Conservation (phyloP, 2,113 vertebrate species). For the Noturus placidus region DNA sequence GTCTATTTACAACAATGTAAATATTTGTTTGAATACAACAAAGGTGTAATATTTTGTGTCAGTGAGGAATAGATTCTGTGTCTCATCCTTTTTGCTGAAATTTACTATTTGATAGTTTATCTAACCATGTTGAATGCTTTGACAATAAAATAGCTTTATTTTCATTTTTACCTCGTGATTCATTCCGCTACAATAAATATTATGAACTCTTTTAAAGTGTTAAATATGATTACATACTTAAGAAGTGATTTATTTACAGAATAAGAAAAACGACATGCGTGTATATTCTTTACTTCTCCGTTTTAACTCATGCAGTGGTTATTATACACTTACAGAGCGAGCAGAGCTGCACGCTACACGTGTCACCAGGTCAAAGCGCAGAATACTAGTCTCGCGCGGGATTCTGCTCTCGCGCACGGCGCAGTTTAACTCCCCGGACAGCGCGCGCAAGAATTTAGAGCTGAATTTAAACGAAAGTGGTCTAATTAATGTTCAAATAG, state of each 20-base stretch:
- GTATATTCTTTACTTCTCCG: background rate
- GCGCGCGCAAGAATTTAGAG: background rate
- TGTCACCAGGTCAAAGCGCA: background rate
- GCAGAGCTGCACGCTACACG: background rate
- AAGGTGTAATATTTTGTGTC: conserved; percentile 95
- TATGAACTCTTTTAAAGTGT: background rate
- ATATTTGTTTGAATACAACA: conserved; percentile 85
- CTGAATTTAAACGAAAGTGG: background rate
- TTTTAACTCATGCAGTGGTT: background rate
- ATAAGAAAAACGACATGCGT: background rate
- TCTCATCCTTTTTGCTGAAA: conserved; percentile 83
- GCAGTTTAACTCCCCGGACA: background rate
- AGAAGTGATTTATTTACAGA: background rate
- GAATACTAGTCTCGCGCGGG: background rate
- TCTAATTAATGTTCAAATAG: background rate
- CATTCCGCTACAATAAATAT: conserved; percentile 31
- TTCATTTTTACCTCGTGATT: conserved; percentile 77
- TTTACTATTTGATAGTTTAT: conserved; percentile 99
- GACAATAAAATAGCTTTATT: conserved; percentile 99
- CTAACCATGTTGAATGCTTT: conserved; percentile 98
- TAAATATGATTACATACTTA: background rate
- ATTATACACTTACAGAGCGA: background rate
- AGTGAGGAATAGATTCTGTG: conserved; percentile 89
- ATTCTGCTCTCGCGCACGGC: background rate
- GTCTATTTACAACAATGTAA: conserved; percentile 80